These are phyloP conservation scores for Scytalopus superciliaris DNA, from an alignment of 2,113 vertebrate genomes.

Conservation along the genomic window DNA sequence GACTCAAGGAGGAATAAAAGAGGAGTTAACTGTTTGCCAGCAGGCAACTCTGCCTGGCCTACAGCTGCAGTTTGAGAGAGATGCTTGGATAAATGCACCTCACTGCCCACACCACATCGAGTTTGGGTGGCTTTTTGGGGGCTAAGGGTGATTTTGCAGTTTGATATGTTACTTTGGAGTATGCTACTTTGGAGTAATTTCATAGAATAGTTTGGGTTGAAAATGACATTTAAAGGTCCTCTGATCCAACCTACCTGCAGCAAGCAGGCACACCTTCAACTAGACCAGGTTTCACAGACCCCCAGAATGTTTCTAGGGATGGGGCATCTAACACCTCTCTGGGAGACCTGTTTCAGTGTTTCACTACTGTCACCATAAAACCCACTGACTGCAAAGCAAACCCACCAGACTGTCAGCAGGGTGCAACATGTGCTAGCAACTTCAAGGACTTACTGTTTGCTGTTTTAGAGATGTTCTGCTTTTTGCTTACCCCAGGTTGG, in stretches of 20 bases:
- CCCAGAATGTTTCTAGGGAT: background rate
- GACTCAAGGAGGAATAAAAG: background rate
- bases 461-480: background rate
- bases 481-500: background rate
- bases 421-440: background rate
- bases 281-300: background rate
- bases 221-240: background rate
- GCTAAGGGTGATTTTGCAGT: background rate
- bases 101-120: background rate
- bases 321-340: background rate
- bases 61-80: background rate
- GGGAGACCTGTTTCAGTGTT: background rate
- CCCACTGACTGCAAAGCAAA: background rate
- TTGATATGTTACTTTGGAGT: background rate
- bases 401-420: background rate
- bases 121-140: background rate
- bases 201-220: background rate
- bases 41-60: background rate
- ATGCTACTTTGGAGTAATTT: background rate
- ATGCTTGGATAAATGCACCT: background rate
- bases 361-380: background rate
- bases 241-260: background rate
- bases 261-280: background rate
- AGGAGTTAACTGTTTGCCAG: background rate
- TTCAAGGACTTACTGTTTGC: fast-evolving